phyloP scores from a whole-genome alignment of 2,797 vertebrate genomes.

The Megalops cyprinoides region DNA sequence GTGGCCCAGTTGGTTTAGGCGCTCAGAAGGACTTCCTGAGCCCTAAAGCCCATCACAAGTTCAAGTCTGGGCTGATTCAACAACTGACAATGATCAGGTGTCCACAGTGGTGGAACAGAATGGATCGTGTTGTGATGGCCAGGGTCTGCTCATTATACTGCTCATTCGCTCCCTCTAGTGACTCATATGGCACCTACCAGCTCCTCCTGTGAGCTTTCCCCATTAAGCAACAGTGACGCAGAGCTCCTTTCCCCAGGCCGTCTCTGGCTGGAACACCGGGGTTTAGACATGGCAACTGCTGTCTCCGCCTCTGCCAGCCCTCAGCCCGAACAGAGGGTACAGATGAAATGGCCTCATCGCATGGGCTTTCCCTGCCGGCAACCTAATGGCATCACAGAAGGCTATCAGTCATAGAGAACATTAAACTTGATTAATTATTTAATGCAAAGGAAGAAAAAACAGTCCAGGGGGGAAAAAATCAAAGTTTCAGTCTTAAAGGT shows the following conservation, averaged over 20 bases:
- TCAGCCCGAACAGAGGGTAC: not conserved
- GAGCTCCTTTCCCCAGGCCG: not conserved
- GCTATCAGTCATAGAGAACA: constrained; percentile 16
- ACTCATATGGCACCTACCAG: no score
- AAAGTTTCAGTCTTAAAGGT: not conserved
- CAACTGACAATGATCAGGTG: no score
- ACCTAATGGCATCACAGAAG: constrained; percentile 2
- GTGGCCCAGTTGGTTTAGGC: no score
- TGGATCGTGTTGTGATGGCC: no score
- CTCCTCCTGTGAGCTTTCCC: no score
- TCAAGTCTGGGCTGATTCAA: no score
- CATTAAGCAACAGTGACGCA: not conserved
- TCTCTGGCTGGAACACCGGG: no score
- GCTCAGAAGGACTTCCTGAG: no score
- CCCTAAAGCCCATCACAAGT: no score
- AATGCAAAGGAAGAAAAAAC: constrained; percentile 20
- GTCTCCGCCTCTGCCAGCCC: not conserved
- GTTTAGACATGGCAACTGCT: not conserved
- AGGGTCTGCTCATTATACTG: no score
- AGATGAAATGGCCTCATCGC: not conserved
- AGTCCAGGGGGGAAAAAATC: not conserved
- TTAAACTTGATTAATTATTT: constrained; percentile 31
- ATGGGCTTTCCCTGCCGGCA: not conserved
- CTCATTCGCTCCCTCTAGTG: no score
- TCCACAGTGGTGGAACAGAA: no score